Percentiles rank a stretch among this genome's conserved stretches.
Conservation (phyloP, 2,888 invertebrate species). For the Xiphydria camelus region DNA sequence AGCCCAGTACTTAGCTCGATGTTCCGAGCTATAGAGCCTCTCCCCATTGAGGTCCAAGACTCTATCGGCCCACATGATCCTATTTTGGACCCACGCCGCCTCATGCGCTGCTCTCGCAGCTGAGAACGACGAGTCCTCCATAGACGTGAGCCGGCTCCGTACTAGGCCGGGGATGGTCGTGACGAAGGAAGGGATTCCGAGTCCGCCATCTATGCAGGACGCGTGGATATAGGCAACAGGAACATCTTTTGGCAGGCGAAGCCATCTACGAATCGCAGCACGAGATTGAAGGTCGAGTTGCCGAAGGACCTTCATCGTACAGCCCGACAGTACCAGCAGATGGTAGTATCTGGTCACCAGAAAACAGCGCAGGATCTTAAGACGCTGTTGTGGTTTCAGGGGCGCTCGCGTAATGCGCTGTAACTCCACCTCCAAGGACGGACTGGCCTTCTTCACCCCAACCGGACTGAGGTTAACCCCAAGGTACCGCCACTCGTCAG, state of each 20-base stretch:
- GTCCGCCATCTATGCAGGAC: slow-evolving; percentile 26
- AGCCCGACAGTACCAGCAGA: slow-evolving; percentile 39
- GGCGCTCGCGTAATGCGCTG: slow-evolving; percentile 38
- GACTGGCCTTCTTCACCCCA: too few species aligned
- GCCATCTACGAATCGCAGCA: slow-evolving; percentile 28
- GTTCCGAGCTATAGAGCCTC: too few species aligned
- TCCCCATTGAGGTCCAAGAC: too few species aligned
- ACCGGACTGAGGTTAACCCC: too few species aligned
- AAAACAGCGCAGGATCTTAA: slow-evolving; percentile 43
- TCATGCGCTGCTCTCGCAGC: too few species aligned
- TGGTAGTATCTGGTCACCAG: slow-evolving; percentile 50
- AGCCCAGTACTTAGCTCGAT: too few species aligned
- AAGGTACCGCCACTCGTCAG: too few species aligned
- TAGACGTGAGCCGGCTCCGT: too few species aligned
- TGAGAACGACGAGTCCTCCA: too few species aligned
- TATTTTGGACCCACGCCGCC: too few species aligned
- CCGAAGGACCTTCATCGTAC: slow-evolving; percentile 22
- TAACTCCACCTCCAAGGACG: too few species aligned
- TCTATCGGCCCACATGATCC: too few species aligned
- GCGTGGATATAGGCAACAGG: slow-evolving; percentile 39
- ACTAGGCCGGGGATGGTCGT: neutral
- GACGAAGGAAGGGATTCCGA: slow-evolving; percentile 24
- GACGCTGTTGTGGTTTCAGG: slow-evolving; percentile 49
- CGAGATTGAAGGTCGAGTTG: slow-evolving; percentile 42
- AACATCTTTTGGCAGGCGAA: slow-evolving; percentile 39